Conservation (phyloP, 2,888 invertebrate species). For the Lepidocyrtinus sp. region DNA sequence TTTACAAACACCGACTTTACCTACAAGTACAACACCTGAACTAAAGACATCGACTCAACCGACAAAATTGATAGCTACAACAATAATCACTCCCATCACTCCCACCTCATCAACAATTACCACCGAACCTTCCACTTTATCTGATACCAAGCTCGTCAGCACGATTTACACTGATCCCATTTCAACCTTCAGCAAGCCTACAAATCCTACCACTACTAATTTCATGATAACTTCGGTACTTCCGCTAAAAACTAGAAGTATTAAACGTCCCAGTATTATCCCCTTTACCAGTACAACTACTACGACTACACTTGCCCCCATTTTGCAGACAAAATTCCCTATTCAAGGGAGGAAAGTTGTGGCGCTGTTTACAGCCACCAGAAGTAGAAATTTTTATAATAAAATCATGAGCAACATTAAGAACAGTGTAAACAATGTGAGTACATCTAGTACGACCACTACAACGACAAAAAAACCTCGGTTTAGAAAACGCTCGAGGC, state of each 20-base stretch:
- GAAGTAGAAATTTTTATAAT: slow-evolving; percentile 39
- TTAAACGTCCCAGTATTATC: no score
- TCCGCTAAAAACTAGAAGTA: not conserved
- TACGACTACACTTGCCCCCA: not conserved
- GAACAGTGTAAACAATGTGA: slow-evolving; percentile 4
- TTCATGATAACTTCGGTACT: no score
- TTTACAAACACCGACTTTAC: not conserved
- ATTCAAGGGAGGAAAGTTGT: slow-evolving; percentile 40
- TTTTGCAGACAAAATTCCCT: not conserved
- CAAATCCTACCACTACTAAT: slow-evolving; percentile 4
- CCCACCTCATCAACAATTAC: not conserved
- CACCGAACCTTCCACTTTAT: no score
- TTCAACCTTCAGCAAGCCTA: not conserved
- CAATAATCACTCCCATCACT: slow-evolving; percentile 27
- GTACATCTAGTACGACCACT: not conserved
- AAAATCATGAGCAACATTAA: slow-evolving; percentile 38
- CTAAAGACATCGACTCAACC: no score
- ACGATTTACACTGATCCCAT: slow-evolving; percentile 14
- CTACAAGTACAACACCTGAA: not conserved
- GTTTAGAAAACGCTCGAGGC: slow-evolving; percentile 37
- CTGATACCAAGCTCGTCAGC: no score
- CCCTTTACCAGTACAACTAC: not conserved
- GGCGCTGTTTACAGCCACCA: slow-evolving; percentile 18
- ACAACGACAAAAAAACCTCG: slow-evolving; percentile 32
- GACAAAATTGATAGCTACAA: slow-evolving; percentile 8